Evolutionary conservation across 2,888 invertebrate genomes (phyloP).

Genomic region (Tenthredo mesomela): DNA sequence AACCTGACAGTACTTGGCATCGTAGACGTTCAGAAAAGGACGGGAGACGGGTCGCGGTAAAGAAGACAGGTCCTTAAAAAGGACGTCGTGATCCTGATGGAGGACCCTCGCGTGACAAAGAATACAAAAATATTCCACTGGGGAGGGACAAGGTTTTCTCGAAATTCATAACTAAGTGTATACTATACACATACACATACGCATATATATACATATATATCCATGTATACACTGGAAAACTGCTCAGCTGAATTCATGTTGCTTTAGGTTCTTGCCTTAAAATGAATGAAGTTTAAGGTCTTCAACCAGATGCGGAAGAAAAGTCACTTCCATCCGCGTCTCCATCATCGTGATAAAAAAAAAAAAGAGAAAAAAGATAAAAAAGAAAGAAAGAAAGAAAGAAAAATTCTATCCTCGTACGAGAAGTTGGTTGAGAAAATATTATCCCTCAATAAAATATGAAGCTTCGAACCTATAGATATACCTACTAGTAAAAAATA

Average conservation of each 20-base stretch:
- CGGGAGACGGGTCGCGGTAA: slow-evolving; percentile 40
- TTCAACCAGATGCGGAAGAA: not conserved
- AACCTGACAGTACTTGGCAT: slow-evolving; percentile 52
- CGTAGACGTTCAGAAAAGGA: slow-evolving; percentile 33
- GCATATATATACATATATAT: not conserved
- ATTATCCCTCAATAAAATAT: not conserved
- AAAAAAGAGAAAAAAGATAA: not conserved
- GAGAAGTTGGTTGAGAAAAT: not conserved
- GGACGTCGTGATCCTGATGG: slow-evolving; percentile 54
- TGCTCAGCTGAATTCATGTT: not conserved
- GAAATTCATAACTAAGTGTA: slow-evolving; percentile 40
- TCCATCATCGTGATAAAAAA: not conserved
- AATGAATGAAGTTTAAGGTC: slow-evolving; percentile 2
- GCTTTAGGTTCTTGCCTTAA: slow-evolving; percentile 18
- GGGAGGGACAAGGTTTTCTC: not conserved
- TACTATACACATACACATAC: not conserved
- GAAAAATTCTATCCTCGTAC: not conserved
- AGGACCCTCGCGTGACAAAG: slow-evolving; percentile 47
- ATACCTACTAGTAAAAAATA: too few relatives aligned
- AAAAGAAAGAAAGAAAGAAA: not conserved
- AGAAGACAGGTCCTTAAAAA: slow-evolving; percentile 53
- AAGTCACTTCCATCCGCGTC: not conserved
- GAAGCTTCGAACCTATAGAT: not conserved
- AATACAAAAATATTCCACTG: slow-evolving; percentile 48
- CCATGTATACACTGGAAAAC: not conserved